These are phyloP conservation scores for Microchirus variegatus DNA, from an alignment of 2,797 vertebrate species.

Conservation along the genomic window DNA sequence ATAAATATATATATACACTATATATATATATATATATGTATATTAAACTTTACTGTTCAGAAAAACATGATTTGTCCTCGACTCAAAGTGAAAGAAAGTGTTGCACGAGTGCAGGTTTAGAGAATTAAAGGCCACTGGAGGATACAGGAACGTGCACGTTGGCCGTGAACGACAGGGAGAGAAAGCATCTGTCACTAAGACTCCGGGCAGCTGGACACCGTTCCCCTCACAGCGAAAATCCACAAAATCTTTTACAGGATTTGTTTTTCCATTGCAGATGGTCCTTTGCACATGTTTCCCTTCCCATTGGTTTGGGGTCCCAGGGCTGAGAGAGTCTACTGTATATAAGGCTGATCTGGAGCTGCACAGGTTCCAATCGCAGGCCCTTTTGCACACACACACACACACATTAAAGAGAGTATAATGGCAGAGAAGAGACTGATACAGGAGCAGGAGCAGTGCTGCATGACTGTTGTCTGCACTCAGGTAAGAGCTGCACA, in stretches of 20 bases:
- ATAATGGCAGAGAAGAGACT: conserved; percentile 9
- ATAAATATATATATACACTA: too few species aligned
- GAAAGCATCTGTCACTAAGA: conserved; percentile 77
- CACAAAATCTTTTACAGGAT: conserved; percentile 82
- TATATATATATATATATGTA: too few species aligned
- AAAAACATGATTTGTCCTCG: background rate
- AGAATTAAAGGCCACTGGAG: conserved; percentile 32
- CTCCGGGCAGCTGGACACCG: conserved; percentile 73
- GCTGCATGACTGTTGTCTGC: conserved; percentile 8
- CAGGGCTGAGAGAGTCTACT: conserved; percentile 40
- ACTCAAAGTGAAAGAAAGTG: conserved; percentile 26
- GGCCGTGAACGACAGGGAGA: conserved; percentile 55
- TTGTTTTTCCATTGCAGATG: conserved; percentile 86
- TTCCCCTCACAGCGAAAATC: conserved; percentile 69
- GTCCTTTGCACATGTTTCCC: conserved; percentile 78
- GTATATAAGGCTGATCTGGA: conserved; percentile 67
- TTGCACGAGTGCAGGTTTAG: conserved; percentile 16
- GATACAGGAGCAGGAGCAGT: conserved; percentile 1
- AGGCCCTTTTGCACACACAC: conserved; percentile 24
- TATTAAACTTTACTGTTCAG: background rate
- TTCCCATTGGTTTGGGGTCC: conserved; percentile 75
- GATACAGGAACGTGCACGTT: conserved; percentile 34
- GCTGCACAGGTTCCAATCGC: conserved; percentile 37
- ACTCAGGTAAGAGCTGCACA: conserved; percentile 47
- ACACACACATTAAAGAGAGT: conserved; percentile 24